These are phyloP conservation scores for Phortica okadai DNA, from an alignment of 2,888 invertebrate genomes.

Conservation along the genomic window DNA sequence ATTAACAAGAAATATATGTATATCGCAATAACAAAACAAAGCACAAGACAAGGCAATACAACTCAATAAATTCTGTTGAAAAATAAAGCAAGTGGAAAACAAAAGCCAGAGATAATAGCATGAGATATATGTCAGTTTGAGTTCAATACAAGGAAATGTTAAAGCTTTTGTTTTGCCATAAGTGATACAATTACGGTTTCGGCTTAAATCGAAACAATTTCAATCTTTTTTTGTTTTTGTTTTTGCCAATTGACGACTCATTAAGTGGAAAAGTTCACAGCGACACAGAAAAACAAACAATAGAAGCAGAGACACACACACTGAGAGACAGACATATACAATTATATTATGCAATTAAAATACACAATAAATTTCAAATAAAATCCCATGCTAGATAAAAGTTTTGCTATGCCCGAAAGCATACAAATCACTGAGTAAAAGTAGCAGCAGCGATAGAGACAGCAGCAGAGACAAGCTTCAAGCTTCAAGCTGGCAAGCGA, in stretches of 20 bases:
- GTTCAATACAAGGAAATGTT: not conserved
- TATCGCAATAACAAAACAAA: too few relatives aligned
- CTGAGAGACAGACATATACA: conserved; percentile 1
- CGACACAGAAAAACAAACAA: not conserved
- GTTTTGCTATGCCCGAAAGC: conserved; percentile 13
- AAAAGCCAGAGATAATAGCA: too few relatives aligned
- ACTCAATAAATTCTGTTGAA: too few relatives aligned
- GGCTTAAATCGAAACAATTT: not conserved
- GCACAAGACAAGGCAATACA: too few relatives aligned
- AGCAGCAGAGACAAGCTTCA: not conserved
- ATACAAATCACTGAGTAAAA: conserved; percentile 22
- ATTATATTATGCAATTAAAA: conserved; percentile 37
- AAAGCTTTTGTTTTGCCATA: not conserved
- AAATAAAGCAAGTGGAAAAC: too few relatives aligned
- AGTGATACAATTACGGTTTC: not conserved
- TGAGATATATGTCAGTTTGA: not conserved
- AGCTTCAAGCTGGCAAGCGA: too few relatives aligned
- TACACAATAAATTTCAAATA: conserved; percentile 34
- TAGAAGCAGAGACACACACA: not conserved
- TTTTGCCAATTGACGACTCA: not conserved
- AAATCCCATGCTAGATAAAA: conserved; percentile 33
- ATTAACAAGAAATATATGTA: too few relatives aligned
- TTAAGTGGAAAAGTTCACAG: conserved; percentile 9
- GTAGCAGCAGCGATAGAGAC: not conserved
- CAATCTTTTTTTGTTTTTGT: not conserved